These are phyloP conservation scores for Cinclus mexicanus DNA, from an alignment of 2,113 vertebrate genomes.

Conservation along the genomic window DNA sequence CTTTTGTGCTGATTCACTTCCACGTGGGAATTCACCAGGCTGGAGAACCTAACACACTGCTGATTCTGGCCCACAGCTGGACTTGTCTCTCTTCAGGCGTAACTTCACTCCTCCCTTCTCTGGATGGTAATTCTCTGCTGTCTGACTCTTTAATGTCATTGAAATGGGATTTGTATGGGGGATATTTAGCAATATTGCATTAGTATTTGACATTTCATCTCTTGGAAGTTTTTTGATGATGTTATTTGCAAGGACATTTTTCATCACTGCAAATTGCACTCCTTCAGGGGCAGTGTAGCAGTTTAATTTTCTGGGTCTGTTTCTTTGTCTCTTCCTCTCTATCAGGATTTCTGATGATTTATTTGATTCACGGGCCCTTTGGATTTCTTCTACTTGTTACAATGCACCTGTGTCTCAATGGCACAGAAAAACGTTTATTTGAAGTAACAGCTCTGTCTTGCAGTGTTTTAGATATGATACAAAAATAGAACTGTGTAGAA, in stretches of 20 bases:
- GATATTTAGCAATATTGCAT: constrained; percentile 7
- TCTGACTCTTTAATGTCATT: background rate
- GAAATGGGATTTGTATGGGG: background rate
- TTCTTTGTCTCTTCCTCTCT: background rate
- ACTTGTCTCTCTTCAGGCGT: background rate
- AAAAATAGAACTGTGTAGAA: constrained; percentile 21
- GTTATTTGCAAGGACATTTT: constrained; percentile 37
- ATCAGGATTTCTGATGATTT: constrained; percentile 22
- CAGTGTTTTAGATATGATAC: background rate
- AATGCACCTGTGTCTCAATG: background rate
- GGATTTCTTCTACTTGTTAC: constrained; percentile 43
- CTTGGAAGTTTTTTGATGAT: background rate
- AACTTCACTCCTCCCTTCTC: background rate
- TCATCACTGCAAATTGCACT: background rate
- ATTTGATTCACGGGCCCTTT: background rate
- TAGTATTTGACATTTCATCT: constrained; percentile 51
- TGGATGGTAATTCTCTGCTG: background rate
- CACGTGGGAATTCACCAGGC: background rate
- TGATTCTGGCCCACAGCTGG: background rate
- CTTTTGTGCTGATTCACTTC: background rate
- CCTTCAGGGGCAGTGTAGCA: background rate
- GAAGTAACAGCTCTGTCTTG: constrained; percentile 13
- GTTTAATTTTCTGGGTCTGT: constrained; percentile 35
- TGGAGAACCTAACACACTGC: background rate
- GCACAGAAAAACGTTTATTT: background rate